A percentile compares a stretch with the other conserved stretches of the same genome.
Conservation (phyloP, 2,797 vertebrate genomes). For the Tangara arthus region DNA sequence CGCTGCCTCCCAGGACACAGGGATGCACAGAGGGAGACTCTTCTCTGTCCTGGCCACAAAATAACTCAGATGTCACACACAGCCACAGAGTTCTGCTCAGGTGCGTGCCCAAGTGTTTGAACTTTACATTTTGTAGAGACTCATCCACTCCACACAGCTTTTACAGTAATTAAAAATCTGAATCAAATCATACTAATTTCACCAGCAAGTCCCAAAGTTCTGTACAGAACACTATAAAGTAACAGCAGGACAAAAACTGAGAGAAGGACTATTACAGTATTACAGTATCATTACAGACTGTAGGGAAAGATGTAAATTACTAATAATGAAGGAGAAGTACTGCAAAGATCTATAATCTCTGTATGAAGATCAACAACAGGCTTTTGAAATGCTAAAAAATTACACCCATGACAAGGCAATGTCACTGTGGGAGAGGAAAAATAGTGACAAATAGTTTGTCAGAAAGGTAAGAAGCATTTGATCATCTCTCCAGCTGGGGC, state of each 20-base stretch:
- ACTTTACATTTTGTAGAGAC: background rate
- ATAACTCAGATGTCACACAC: background rate
- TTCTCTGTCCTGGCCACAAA: background rate
- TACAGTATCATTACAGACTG: background rate
- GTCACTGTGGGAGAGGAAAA: background rate
- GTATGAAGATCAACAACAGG: background rate
- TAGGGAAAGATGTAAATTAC: constrained; percentile 25
- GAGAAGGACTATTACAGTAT: background rate
- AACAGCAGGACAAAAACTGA: background rate
- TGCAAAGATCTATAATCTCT: constrained; percentile 14
- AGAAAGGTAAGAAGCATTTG: background rate
- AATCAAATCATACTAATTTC: background rate
- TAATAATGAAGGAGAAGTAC: constrained; percentile 25
- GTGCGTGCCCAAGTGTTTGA: accelerated
- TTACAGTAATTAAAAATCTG: background rate
- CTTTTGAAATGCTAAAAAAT: constrained; percentile 16
- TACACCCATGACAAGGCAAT: background rate
- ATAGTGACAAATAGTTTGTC: background rate
- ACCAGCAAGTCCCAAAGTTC: background rate
- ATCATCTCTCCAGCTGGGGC: background rate
- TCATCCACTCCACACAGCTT: background rate
- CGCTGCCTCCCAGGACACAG: accelerated
- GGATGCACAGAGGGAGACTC: accelerated
- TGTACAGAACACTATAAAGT: background rate
- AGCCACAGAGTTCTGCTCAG: background rate